A percentile compares a stretch with the other conserved stretches of the same genome.
phyloP scores from a whole-genome alignment of 1,140 invertebrate genomes.

The Papilio aristodemus region DNA sequence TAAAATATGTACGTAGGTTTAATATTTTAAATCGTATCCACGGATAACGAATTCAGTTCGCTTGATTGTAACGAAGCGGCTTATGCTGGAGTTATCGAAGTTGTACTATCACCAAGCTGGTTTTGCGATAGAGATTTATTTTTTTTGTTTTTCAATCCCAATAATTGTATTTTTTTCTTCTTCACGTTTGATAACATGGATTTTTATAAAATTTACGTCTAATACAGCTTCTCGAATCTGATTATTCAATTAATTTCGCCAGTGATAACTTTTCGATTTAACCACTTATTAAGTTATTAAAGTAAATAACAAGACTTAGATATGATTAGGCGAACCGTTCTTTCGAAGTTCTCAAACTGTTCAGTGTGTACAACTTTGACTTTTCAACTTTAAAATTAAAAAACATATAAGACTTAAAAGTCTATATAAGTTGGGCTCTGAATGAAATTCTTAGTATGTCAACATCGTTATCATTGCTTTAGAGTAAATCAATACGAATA shows the following conservation, averaged over 20 bases:
- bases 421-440: no score
- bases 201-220: no score
- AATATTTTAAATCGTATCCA: slow-evolving; percentile 1
- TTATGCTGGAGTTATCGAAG: slow-evolving; percentile 13
- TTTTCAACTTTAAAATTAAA: no score
- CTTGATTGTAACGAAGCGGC: background rate
- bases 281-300: no score
- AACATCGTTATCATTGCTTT: background rate
- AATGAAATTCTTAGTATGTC: background rate
- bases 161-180: background rate
- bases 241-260: no score
- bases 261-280: no score
- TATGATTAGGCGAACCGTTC: no score
- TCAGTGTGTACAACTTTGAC: no score
- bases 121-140: background rate
- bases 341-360: no score
- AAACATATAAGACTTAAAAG: no score
- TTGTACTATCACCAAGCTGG: background rate
- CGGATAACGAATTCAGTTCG: slow-evolving; percentile 1
- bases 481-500: slow-evolving; percentile 3
- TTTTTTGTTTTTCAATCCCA: background rate
- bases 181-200: background rate
- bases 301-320: no score
- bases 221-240: no score
- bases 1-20: background rate